Percentiles rank a stretch among this genome's conserved stretches.
These are phyloP conservation scores for Channa argus DNA, from an alignment of 2,113 vertebrate genomes.

Conservation along the genomic window DNA sequence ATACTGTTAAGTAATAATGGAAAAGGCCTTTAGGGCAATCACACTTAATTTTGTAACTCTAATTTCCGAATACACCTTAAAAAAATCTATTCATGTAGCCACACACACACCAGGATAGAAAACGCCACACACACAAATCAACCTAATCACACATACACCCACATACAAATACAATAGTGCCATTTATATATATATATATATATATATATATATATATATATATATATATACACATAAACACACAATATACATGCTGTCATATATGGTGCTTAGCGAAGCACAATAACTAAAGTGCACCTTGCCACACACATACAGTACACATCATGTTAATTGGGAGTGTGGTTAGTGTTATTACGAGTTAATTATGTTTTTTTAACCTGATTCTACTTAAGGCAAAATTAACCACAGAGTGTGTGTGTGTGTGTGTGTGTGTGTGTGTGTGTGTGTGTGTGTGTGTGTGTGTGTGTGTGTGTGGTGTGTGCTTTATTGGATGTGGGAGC, in stretches of 20 bases:
- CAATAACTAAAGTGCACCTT: not conserved
- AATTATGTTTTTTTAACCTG: constrained; percentile 71
- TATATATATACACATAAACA: not conserved
- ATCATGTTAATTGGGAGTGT: constrained; percentile 52
- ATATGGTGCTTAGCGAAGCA: constrained; percentile 1
- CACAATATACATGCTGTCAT: constrained; percentile 9
- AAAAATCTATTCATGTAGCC: constrained; percentile 51
- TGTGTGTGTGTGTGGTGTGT: constrained; percentile 11
- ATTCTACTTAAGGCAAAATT: constrained; percentile 57
- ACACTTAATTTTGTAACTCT: constrained; percentile 60
- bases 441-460: constrained; percentile 20
- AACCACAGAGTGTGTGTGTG: constrained; percentile 33
- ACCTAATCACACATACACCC: not conserved
- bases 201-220: too few relatives aligned
- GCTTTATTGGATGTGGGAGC: constrained; percentile 37
- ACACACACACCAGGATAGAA: constrained; percentile 35
- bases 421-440: constrained; percentile 20
- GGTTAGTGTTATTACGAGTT: constrained; percentile 65
- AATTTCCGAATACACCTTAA: constrained; percentile 61
- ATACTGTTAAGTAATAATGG: constrained; percentile 63
- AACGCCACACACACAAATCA: not conserved
- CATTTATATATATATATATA: not conserved
- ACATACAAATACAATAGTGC: constrained; percentile 13
- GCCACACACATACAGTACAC: constrained; percentile 4
- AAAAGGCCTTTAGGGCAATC: constrained; percentile 61